Evolutionary conservation across 1,140 invertebrate genomes (phyloP), one percentile per base, ranked within the genome.

Genomic region (Drosophila subobscura): DNA sequence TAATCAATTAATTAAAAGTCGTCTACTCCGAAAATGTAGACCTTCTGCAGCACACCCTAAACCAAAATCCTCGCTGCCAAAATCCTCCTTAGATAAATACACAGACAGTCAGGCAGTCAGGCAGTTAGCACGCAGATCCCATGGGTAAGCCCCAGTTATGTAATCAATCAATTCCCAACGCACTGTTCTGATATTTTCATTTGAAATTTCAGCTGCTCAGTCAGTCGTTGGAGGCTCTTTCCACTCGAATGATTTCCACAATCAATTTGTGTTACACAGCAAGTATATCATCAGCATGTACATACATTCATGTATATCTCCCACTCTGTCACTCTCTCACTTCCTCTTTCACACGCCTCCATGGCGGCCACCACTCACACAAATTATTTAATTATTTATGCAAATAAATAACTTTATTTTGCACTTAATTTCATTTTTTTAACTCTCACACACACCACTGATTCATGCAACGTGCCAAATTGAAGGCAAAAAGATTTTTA

Each of bases 361-460:
- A 40, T 20, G 16, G 1, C 25, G 33, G 16, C 42, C 29, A 14
- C 51, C 74, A 78, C 74, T 85, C 77, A 63, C 68, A 59, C 63
- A 81, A 78, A 75, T 76, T 78, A 60, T 75, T 81, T 68, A 78
- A 88, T 86, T 86, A 86, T 86, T 88, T 70, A 81, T 88, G 71
- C 51, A 73, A 86, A 85, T 85, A 86, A 80, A 85, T 79, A 81
- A 80, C 63, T 73, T 75, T 72, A 66, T 61, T 66, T 74, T 53
- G 47, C 56, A 64, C 64, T 67, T 80, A 56, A 50, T 74, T 50
- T 66, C 52, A 66, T 63, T 75, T 52, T 61, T 66, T 74, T 14
- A 22, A 50, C 10, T 10, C 51, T 1, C 37, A 22, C 33, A 10
- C 33, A 33, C 7, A 33, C 25, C 25, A 27, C 25, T 1, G 25